phyloP scores from a whole-genome alignment of 2,888 invertebrate genomes.

The Heteromurus nitidus region DNA sequence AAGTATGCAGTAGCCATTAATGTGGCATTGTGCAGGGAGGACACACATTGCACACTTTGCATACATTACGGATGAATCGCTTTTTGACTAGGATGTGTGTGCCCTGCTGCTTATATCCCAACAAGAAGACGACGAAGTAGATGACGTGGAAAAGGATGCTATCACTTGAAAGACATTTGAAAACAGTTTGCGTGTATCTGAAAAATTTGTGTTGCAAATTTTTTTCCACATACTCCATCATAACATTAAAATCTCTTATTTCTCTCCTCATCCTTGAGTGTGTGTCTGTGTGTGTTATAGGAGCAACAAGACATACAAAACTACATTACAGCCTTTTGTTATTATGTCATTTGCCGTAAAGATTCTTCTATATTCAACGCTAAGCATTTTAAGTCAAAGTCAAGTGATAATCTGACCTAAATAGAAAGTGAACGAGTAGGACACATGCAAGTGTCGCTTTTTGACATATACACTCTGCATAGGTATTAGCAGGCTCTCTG shows the following conservation, averaged over 20 bases:
- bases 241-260: slow-evolving; percentile 11
- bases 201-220: slow-evolving; percentile 57
- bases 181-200: slow-evolving; percentile 29
- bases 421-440: not conserved
- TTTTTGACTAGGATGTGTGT: slow-evolving; percentile 37
- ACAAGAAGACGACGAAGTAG: slow-evolving; percentile 31
- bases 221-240: slow-evolving; percentile 1
- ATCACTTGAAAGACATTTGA: slow-evolving; percentile 1
- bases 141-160: slow-evolving; percentile 52
- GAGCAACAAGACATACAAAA: too few relatives aligned
- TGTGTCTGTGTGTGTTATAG: too few relatives aligned
- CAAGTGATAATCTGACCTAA: slow-evolving; percentile 43
- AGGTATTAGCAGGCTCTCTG: not conserved
- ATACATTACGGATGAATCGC: slow-evolving; percentile 35
- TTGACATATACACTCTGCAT: too few relatives aligned
- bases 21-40: not conserved
- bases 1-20: not conserved
- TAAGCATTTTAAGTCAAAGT: slow-evolving; percentile 34
- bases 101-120: slow-evolving; percentile 23
- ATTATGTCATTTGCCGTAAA: too few relatives aligned
- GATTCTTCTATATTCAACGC: too few relatives aligned
- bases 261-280: not conserved
- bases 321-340: too few relatives aligned
- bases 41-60: slow-evolving; percentile 13
- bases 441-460: too few relatives aligned